Evolutionary conservation across 2,797 vertebrate genomes (phyloP).

Genomic region (Pterois miles): DNA sequence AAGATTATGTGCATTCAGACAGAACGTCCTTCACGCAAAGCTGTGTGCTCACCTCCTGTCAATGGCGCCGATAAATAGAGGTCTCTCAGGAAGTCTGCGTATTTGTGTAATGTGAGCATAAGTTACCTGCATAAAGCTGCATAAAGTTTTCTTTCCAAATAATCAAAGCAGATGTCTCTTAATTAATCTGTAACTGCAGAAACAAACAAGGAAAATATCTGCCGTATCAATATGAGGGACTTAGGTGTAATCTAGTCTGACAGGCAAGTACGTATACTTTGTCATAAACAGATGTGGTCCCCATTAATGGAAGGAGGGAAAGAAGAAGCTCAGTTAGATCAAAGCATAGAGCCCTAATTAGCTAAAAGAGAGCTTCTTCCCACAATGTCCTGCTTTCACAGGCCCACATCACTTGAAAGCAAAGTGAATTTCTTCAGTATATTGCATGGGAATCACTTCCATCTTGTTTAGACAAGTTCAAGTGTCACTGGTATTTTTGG

Average conservation of each 20-base stretch:
- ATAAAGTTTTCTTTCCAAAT: slow-evolving; percentile 50
- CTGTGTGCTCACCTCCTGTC: not conserved
- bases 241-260: slow-evolving; percentile 70
- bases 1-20: slow-evolving; percentile 18
- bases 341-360: slow-evolving; percentile 49
- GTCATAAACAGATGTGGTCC: slow-evolving; percentile 82
- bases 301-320: slow-evolving; percentile 55
- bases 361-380: slow-evolving; percentile 30
- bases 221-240: slow-evolving; percentile 64
- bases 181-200: slow-evolving; percentile 80
- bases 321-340: slow-evolving; percentile 48
- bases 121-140: not conserved
- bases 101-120: not conserved
- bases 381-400: slow-evolving; percentile 48
- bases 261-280: slow-evolving; percentile 85
- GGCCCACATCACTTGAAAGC: slow-evolving; percentile 30
- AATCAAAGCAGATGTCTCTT: slow-evolving; percentile 83
- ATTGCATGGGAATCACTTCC: not conserved
- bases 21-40: slow-evolving; percentile 36
- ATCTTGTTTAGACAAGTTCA: not conserved
- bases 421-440: not conserved
- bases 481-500: not conserved
- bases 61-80: not conserved
- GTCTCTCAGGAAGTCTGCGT: not conserved
- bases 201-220: slow-evolving; percentile 75